Percentiles rank a stretch among this genome's conserved stretches.
phyloP scores from a whole-genome alignment of 2,113 vertebrate genomes.

The human (Homo sapiens) region GRCh38 chr11:127836501-127837000 shows the following conservation, averaged over 20 bases:
- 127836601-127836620: not conserved
- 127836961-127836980: not conserved
- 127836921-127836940: not conserved
- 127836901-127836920: not conserved
- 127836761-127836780: not conserved
- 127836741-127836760: accelerated
- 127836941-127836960: not conserved
- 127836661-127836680: not conserved
- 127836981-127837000: not conserved
- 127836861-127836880: accelerated
- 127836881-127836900: not conserved
- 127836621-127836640: not conserved
- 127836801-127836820: not conserved
- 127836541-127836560: not conserved
- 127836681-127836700: not conserved
- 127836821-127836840: not conserved
- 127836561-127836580: not conserved
- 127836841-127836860: not conserved
- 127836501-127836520: accelerated
- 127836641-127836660: not conserved
- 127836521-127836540: not conserved
- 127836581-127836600: not conserved
- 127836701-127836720: not conserved
- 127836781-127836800: not conserved
- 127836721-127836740: not conserved